A percentile compares a stretch with the other conserved stretches of the same genome.
Conservation (phyloP, 2,888 invertebrate species). For the Cetonia aurata region DNA sequence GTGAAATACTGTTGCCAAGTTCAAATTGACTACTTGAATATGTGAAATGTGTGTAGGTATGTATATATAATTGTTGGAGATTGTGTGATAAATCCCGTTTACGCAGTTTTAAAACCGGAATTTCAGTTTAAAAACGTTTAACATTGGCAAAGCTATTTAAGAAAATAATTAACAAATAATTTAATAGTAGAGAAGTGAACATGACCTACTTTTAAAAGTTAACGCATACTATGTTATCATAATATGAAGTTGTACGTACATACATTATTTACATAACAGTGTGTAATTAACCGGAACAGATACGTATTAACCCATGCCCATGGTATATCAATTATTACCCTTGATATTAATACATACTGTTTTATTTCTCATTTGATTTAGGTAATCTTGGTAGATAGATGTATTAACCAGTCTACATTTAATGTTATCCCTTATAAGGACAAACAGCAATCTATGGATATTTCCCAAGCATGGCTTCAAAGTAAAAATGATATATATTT, state of each 20-base stretch:
- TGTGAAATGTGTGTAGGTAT: too few relatives aligned
- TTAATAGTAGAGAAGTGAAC: slow-evolving; percentile 46
- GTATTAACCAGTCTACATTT: too few relatives aligned
- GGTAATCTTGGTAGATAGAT: too few relatives aligned
- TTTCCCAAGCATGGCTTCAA: too few relatives aligned
- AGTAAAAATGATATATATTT: too few relatives aligned
- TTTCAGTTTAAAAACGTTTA: slow-evolving; percentile 28
- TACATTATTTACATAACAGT: slow-evolving; percentile 40
- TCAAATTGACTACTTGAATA: slow-evolving; percentile 6
- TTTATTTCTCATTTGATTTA: too few relatives aligned
- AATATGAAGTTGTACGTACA: slow-evolving; percentile 26
- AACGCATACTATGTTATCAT: slow-evolving; percentile 51
- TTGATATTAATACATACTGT: not conserved
- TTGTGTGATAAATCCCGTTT: slow-evolving; percentile 12
- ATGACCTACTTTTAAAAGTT: slow-evolving; percentile 55
- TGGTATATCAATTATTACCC: not conserved
- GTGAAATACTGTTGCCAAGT: slow-evolving; percentile 15
- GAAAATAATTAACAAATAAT: slow-evolving; percentile 28
- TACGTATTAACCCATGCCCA: not conserved
- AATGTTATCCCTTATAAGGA: too few relatives aligned
- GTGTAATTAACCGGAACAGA: slow-evolving; percentile 44
- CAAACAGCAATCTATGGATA: too few relatives aligned
- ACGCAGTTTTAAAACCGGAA: slow-evolving; percentile 27
- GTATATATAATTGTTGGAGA: not conserved
- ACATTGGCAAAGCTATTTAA: slow-evolving; percentile 34